phyloP scores from a whole-genome alignment of 2,113 vertebrate genomes.

The Planiliza haematocheilus region DNA sequence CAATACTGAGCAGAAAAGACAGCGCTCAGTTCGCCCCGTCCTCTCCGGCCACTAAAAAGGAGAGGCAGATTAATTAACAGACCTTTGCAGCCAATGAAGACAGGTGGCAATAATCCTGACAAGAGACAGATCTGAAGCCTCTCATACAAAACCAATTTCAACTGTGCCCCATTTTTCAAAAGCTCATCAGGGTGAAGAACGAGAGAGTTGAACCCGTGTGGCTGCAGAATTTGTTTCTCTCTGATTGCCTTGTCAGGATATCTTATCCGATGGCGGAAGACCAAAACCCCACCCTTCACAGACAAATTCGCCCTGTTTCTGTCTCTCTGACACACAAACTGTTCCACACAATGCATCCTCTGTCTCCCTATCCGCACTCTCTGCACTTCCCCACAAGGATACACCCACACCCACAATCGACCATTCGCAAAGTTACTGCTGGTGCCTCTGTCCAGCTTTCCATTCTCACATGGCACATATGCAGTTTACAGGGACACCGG shows the following conservation, averaged over 20 bases:
- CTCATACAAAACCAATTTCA: conserved; percentile 85
- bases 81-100: conserved; percentile 83
- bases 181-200: conserved; percentile 85
- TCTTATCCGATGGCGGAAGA: conserved; percentile 81
- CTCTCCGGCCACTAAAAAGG: conserved; percentile 63
- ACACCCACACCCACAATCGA: conserved; percentile 2
- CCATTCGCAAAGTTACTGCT: conserved; percentile 16
- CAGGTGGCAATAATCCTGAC: conserved; percentile 85
- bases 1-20: conserved; percentile 28
- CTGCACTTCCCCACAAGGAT: conserved; percentile 35
- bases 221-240: conserved; percentile 82
- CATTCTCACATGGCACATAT: background rate
- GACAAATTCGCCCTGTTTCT: conserved; percentile 45
- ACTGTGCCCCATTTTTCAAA: conserved; percentile 82
- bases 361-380: conserved; percentile 31
- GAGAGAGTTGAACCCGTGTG: conserved; percentile 74
- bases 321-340: conserved; percentile 45
- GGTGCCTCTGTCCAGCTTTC: background rate
- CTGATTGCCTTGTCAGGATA: conserved; percentile 85
- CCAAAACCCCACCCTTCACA: conserved; percentile 76
- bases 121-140: conserved; percentile 81
- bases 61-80: conserved; percentile 82
- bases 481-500: background rate
- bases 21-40: conserved; percentile 34
- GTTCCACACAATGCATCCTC: conserved; percentile 56